Evolutionary conservation across 2,797 vertebrate species (phyloP), one percentile per base, ranked within the genome.

Genomic region (Microctenopoma steveboyesi): DNA sequence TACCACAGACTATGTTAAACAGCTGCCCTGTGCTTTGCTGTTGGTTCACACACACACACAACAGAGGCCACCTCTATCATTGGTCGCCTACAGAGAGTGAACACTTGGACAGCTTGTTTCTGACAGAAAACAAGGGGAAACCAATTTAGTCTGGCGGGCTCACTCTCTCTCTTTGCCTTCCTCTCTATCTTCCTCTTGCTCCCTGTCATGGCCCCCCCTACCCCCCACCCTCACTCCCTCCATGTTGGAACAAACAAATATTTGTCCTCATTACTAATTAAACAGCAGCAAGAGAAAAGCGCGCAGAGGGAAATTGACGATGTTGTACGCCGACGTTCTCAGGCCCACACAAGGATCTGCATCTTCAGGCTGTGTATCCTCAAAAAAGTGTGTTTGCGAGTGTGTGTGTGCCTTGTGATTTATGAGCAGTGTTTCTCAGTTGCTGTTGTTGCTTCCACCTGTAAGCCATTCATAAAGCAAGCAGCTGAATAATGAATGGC

Each of bases 391-490:
- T 56, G 15, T 35, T 25, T 37, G 51, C 42, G 52, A 46, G 43
- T 63, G 66, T 77, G 37, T 69, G 45, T 47, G 59, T 78, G 53
- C 49, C 70, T 73, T 69, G 91, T 98, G 96, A 98, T 98, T 95
- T 96, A 98, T 91, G 87, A 94, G 95, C 91, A 64, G 90, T 91
- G 94, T 94, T 94, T 94, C 93, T 94, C 90, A 81, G 78, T 77
- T 91, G 93, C 84, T 83, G 88, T 89, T 88, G 93, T 85, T 95
- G 95, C 95, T 92, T 91, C 95, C 95, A 97, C 96, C 96, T 96
- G 96, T 97, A 96, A 97, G 96, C 94, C 94, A 96, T 97, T 97
- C 96, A 96, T 96, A 98, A 97, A 97, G 95, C 96, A 94, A 95
- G 93, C 94, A 93, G 94, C 95, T 96, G 95, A 97, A 98, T 98